Evolutionary conservation across 1,140 invertebrate genomes (phyloP).

Genomic region (Scaptodrosophila lebanonensis): DNA sequence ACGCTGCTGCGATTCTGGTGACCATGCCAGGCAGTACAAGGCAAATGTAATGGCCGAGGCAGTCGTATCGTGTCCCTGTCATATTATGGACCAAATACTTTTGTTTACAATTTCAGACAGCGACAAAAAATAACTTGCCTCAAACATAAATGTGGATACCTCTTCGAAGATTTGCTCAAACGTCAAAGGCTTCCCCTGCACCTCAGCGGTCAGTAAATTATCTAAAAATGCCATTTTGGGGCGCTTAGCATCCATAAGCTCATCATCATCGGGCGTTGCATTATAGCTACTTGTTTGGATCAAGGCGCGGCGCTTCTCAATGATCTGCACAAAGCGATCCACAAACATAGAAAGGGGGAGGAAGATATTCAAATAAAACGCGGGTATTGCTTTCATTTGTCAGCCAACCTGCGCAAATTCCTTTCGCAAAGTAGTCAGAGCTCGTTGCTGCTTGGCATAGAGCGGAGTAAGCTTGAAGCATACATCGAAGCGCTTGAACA

Average conservation of each 20-base stretch:
- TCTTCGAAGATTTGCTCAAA: constrained; percentile 83
- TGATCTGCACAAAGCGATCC: too few relatives aligned
- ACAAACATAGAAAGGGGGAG: too few relatives aligned
- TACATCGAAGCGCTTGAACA: constrained; percentile 27
- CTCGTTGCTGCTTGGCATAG: constrained; percentile 21
- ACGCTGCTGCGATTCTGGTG: constrained; percentile 63
- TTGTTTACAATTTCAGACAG: background rate
- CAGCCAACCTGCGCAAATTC: constrained; percentile 34
- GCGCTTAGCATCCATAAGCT: constrained; percentile 13
- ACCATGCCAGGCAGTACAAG: constrained; percentile 56
- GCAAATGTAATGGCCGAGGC: constrained; percentile 70
- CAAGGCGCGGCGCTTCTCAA: constrained; percentile 28
- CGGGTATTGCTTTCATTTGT: too few relatives aligned
- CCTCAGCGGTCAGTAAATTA: constrained; percentile 67
- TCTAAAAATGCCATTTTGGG: constrained; percentile 69
- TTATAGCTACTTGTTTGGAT: constrained; percentile 11
- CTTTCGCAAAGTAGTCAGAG: constrained; percentile 9
- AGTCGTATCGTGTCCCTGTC: constrained; percentile 77
- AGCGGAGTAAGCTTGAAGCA: constrained; percentile 17
- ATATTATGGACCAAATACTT: background rate
- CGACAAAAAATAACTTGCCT: constrained; percentile 80
- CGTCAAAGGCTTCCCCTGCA: constrained; percentile 79
- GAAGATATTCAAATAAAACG: too few relatives aligned
- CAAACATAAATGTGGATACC: constrained; percentile 86
- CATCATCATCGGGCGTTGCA: constrained; percentile 4